Base-by-base conservation (phyloP, 2,888 invertebrate genomes). In the Hypercompe scribonia region DNA sequence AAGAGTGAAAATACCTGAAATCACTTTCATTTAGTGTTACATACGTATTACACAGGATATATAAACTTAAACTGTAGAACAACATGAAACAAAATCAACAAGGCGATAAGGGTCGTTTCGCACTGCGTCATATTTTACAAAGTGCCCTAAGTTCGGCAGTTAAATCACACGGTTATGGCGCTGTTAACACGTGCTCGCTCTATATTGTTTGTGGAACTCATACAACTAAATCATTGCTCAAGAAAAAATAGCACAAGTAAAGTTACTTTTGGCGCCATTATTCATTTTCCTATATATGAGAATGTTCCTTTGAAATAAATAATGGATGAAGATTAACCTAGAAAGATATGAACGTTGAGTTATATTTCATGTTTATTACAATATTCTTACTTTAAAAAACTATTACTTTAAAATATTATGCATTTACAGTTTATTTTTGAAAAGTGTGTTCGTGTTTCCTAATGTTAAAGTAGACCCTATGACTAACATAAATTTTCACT, bases 101-200 rank as follows among this genome's bases (percentile, higher is more conserved):
- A 85, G 86, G 84, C 89, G 91, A 91, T 94, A 94, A 93, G 91
- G 91, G 90, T 86, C 87, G 91, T 89, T 91, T 84, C 90, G 91
- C 89, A 89, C 89, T 86, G 94, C 93, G 93, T 93, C 94, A 94
- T 95, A 95, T 95, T 95, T 95, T 89, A 95, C 91, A 90, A 94
- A 94, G 91, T 91, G 93, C 94, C 93, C 90, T 91, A 95, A 95
- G 93, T 95, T 95, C 86, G 91, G 94, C 95, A 94, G 95, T 95
- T 95, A 94, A 91, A 92, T 89, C 87, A 87, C 90, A 88, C 90
- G 90, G 93, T 94, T 94, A 95, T 94, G 91, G 93, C 90, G 88
- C 89, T 94, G 94, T 95, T 95, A 95, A 95, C 95, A 95, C 95
- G 94, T 95, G 95, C 92, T 93, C 91, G 88, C 88, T 90, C 88